These are phyloP conservation scores for Noctua pronuba DNA, from an alignment of 2,888 invertebrate species.

Conservation along the genomic window DNA sequence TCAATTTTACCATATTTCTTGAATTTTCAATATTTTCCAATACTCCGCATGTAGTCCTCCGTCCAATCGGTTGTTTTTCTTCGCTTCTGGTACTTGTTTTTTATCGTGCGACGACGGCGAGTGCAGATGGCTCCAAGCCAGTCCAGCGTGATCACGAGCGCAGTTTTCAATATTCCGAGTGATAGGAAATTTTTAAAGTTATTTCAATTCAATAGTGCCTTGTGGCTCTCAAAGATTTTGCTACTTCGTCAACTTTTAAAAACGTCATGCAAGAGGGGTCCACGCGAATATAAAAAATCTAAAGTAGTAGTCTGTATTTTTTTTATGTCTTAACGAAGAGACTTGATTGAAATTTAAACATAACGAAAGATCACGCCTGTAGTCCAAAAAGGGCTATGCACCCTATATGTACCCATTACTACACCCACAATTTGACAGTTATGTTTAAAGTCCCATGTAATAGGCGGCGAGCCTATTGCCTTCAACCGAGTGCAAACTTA, in stretches of 20 bases:
- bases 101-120: conserved; percentile 17
- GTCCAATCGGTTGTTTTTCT: conserved; percentile 31
- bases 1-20: not conserved
- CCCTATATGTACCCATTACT: too few relatives aligned
- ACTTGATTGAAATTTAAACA: too few relatives aligned
- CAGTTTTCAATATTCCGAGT: conserved; percentile 48
- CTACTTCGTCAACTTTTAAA: not conserved
- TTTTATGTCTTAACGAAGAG: too few relatives aligned
- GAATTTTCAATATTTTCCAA: conserved; percentile 30
- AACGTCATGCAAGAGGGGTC: not conserved
- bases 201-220: conserved; percentile 23
- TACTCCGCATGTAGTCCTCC: not conserved
- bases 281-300: not conserved
- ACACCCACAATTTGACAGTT: too few relatives aligned
- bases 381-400: too few relatives aligned
- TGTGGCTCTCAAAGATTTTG: conserved; percentile 1
- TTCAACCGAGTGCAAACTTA: too few relatives aligned
- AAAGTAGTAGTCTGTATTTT: too few relatives aligned
- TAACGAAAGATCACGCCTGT: too few relatives aligned
- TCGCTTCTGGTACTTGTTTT: conserved; percentile 15
- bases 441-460: too few relatives aligned
- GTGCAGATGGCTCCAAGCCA: conserved; percentile 47
- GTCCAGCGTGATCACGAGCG: conserved; percentile 33
- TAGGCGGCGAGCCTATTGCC: too few relatives aligned
- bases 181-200: conserved; percentile 14